A percentile compares a stretch with the other conserved stretches of the same genome.
Conservation (phyloP, 2,888 invertebrate species). For the Pyrgus malvae region DNA sequence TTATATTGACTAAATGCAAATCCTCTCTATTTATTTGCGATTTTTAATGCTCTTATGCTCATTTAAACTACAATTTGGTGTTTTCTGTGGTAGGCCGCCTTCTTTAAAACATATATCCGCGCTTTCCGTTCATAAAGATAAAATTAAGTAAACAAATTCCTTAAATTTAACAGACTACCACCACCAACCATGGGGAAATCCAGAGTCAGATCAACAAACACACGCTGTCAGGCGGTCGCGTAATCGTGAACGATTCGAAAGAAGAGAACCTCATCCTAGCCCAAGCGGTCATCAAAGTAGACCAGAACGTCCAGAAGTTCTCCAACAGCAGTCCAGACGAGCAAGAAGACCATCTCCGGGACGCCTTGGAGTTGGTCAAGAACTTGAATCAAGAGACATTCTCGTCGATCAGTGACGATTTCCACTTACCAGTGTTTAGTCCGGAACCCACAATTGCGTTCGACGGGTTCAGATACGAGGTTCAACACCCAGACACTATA, state of each 20-base stretch:
- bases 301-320: slow-evolving; percentile 46
- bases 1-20: no score
- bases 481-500: neutral
- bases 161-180: no score
- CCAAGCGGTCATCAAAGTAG: slow-evolving; percentile 44
- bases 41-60: no score
- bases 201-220: slow-evolving; percentile 56
- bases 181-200: no score
- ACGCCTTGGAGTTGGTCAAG: slow-evolving; percentile 50
- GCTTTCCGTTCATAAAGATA: no score
- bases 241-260: slow-evolving; percentile 49
- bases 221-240: slow-evolving; percentile 61
- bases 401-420: neutral
- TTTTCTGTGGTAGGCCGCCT: no score
- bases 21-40: no score
- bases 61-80: no score
- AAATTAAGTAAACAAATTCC: no score
- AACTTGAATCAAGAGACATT: neutral
- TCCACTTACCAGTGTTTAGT: neutral
- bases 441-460: neutral
- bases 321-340: slow-evolving; percentile 48
- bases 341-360: slow-evolving; percentile 33
- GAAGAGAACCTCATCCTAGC: slow-evolving; percentile 47
- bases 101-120: no score
- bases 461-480: neutral